These are phyloP conservation scores for Microhierax caerulescens DNA, from an alignment of 2,797 vertebrate species.

Conservation along the genomic window DNA sequence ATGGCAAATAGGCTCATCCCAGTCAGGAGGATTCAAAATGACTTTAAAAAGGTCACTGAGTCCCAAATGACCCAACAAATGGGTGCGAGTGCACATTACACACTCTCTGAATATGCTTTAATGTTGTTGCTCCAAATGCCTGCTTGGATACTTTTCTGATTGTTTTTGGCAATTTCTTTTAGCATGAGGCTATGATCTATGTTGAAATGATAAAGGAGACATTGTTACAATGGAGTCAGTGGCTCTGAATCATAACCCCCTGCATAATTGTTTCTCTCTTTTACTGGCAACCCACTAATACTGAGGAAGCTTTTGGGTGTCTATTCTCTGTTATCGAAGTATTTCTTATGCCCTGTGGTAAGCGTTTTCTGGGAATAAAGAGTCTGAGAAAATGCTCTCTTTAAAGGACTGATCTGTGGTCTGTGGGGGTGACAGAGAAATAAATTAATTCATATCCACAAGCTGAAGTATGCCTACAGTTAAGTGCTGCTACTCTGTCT, in stretches of 20 bases:
- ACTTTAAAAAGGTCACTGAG: not conserved
- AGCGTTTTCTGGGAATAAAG: not conserved
- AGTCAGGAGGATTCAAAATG: not conserved
- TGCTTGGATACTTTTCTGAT: conserved; percentile 16
- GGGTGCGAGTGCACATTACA: not conserved
- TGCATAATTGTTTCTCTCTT: not conserved
- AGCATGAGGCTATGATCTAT: not conserved
- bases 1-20: not conserved
- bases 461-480: not conserved
- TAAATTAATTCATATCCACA: not conserved
- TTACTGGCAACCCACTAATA: not conserved
- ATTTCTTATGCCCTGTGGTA: conserved; percentile 4
- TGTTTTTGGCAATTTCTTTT: conserved; percentile 25
- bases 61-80: not conserved
- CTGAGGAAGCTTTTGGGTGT: not conserved
- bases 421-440: not conserved
- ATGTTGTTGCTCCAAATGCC: not conserved
- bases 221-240: not conserved
- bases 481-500: not conserved
- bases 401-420: not conserved
- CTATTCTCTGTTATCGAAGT: not conserved
- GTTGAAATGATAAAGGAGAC: conserved; percentile 29
- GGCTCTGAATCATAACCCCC: conserved; percentile 7
- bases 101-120: not conserved
- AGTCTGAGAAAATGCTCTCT: not conserved